A percentile compares a stretch with the other conserved stretches of the same genome.
These are phyloP conservation scores for Danio albolineatus DNA, from an alignment of 2,797 vertebrate species.

Conservation along the genomic window DNA sequence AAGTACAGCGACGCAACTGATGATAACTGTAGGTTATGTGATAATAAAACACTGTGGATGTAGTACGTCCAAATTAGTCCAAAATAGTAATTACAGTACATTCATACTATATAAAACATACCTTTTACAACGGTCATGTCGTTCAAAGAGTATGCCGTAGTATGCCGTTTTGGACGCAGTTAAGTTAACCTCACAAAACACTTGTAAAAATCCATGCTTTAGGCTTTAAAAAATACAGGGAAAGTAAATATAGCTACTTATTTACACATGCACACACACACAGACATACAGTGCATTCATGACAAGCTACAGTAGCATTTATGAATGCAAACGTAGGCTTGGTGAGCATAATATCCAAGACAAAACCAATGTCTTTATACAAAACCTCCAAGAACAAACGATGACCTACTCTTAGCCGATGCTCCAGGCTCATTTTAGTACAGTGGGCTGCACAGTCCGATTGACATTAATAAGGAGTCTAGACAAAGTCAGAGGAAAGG, in stretches of 20 bases:
- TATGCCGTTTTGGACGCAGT: no score
- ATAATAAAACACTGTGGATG: no score
- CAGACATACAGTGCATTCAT: slow-evolving; percentile 14
- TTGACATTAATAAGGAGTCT: slow-evolving; percentile 53
- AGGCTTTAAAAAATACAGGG: no score
- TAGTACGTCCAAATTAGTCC: no score
- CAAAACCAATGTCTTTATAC: slow-evolving; percentile 2
- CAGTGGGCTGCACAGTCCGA: slow-evolving; percentile 34
- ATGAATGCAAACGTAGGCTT: neutral
- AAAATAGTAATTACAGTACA: no score
- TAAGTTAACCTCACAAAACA: no score
- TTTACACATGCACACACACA: slow-evolving; percentile 5
- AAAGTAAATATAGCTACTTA: neutral
- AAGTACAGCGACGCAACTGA: no score
- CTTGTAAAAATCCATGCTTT: no score
- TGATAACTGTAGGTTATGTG: no score
- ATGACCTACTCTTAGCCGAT: slow-evolving; percentile 22
- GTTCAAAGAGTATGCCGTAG: no score
- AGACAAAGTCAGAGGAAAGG: slow-evolving; percentile 40
- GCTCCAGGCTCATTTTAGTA: slow-evolving; percentile 32
- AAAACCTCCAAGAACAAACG: slow-evolving; percentile 26
- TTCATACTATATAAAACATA: no score
- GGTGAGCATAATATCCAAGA: neutral
- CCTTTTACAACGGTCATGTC: no score
- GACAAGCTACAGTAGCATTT: neutral